phyloP scores from a whole-genome alignment of 2,113 vertebrate genomes.

The Falcunculus frontatus region DNA sequence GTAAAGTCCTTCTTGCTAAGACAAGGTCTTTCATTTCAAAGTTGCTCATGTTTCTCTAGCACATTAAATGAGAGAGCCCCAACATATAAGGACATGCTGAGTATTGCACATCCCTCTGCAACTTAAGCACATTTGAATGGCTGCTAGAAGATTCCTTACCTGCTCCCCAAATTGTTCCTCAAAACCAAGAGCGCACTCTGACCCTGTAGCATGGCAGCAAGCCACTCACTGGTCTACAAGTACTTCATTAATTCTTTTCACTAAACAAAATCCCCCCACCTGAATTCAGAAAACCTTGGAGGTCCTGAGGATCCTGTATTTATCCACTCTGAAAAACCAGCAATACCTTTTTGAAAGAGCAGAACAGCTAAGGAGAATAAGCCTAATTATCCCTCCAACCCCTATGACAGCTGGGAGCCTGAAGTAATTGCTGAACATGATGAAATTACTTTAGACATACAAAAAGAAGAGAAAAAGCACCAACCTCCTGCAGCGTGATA shows the following conservation, averaged over 20 bases:
- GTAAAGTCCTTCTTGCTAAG: not conserved
- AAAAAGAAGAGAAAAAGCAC: not conserved
- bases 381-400: not conserved
- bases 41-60: not conserved
- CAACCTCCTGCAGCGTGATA: not conserved
- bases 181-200: not conserved
- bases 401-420: not conserved
- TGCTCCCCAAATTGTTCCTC: not conserved
- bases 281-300: not conserved
- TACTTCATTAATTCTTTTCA: not conserved
- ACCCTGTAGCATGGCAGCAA: accelerated
- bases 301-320: not conserved
- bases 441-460: not conserved
- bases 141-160: not conserved
- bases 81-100: not conserved
- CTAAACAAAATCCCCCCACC: not conserved
- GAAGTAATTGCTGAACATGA: not conserved
- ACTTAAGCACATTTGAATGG: not conserved
- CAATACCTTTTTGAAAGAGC: not conserved
- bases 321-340: not conserved
- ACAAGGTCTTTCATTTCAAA: not conserved
- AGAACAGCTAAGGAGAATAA: not conserved
- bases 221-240: not conserved
- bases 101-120: not conserved
- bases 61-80: not conserved